Conservation (phyloP, 2,113 vertebrate species). For the Rhea pennata region DNA sequence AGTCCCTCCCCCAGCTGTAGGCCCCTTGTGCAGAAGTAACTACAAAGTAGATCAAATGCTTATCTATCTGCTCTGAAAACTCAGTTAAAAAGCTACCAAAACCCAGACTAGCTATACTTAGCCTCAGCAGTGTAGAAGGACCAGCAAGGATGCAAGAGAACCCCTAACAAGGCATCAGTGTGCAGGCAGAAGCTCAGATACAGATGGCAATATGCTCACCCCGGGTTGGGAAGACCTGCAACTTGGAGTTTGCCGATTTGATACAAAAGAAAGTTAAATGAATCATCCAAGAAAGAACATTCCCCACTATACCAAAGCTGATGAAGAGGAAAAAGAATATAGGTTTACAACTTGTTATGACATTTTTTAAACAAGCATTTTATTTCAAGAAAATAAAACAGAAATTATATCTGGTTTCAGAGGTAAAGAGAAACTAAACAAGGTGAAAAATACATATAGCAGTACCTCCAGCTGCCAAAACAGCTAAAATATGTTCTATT, state of each 20-base stretch:
- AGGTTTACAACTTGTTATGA: background rate
- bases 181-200: background rate
- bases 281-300: slow-evolving; percentile 41
- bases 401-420: background rate
- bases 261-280: slow-evolving; percentile 9
- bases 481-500: background rate
- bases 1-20: background rate
- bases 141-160: background rate
- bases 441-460: background rate
- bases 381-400: background rate
- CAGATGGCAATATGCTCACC: slow-evolving; percentile 26
- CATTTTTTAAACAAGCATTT: background rate
- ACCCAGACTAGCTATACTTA: fast-evolving
- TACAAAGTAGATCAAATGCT: fast-evolving
- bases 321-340: background rate
- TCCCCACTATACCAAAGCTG: background rate
- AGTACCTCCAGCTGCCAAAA: background rate
- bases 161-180: background rate
- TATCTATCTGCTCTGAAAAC: background rate
- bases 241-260: background rate
- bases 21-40: background rate
- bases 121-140: background rate
- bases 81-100: background rate
- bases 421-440: background rate
- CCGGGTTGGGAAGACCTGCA: slow-evolving; percentile 32